Percentiles rank a stretch among this genome's conserved stretches.
Conservation (phyloP, 2,888 invertebrate genomes). For the Sinohyriopsis cumingii region DNA sequence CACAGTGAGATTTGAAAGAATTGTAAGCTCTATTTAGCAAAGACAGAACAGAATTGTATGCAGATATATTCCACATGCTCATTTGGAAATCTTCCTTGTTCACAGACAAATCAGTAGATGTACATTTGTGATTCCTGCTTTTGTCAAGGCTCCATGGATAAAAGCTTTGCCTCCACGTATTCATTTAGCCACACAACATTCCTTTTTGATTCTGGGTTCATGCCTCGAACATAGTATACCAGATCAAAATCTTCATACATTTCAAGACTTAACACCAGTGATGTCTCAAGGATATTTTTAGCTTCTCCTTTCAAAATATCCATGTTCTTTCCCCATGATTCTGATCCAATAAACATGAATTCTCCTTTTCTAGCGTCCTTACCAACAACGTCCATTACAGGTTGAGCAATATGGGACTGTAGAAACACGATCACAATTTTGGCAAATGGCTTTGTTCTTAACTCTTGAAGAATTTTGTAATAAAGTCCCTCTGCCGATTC, state of each 20-base stretch:
- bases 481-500: slow-evolving; percentile 7
- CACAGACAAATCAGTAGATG: background rate
- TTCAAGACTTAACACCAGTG: slow-evolving; percentile 22
- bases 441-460: slow-evolving; percentile 21
- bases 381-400: slow-evolving; percentile 7
- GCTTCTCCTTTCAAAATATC: slow-evolving; percentile 12
- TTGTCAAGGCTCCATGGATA: slow-evolving; percentile 25
- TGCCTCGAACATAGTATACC: slow-evolving; percentile 5
- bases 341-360: slow-evolving; percentile 40
- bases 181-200: slow-evolving; percentile 20
- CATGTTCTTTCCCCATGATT: slow-evolving; percentile 23
- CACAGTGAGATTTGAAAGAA: slow-evolving; percentile 7
- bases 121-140: slow-evolving; percentile 5
- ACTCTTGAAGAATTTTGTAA: slow-evolving; percentile 12
- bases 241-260: slow-evolving; percentile 14
- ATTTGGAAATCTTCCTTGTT: slow-evolving; percentile 3
- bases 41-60: slow-evolving; percentile 12
- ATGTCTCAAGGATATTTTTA: slow-evolving; percentile 18
- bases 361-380: slow-evolving; percentile 17
- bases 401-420: slow-evolving; percentile 16
- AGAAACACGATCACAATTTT: slow-evolving; percentile 33
- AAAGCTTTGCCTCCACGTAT: slow-evolving; percentile 20
- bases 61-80: slow-evolving; percentile 16
- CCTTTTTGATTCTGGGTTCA: slow-evolving; percentile 5
- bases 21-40: slow-evolving; percentile 12